Percentiles rank a stretch among this genome's conserved stretches.
Evolutionary conservation across 2,113 vertebrate species (phyloP).

Genomic region (Pelobates fuscus): DNA sequence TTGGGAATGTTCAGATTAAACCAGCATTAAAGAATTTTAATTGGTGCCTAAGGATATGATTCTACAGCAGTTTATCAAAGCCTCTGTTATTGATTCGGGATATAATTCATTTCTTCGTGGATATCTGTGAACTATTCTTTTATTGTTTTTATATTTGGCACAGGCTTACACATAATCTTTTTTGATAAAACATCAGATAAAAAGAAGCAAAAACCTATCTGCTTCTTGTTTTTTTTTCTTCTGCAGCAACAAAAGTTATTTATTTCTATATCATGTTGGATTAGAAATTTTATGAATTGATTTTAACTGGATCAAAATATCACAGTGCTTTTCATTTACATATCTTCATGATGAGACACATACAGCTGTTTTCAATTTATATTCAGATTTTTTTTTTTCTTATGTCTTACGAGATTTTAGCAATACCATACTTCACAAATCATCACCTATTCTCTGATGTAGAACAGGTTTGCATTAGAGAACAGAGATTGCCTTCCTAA

Average conservation of each 20-base stretch:
- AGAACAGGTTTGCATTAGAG: not conserved
- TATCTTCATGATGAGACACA: slow-evolving; percentile 24
- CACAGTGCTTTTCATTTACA: slow-evolving; percentile 27
- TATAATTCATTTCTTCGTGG: slow-evolving; percentile 48
- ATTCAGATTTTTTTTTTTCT: slow-evolving; percentile 28
- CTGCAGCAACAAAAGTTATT: slow-evolving; percentile 28
- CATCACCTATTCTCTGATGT: slow-evolving; percentile 19
- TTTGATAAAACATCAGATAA: slow-evolving; percentile 48
- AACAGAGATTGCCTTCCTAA: not conserved
- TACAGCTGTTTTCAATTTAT: slow-evolving; percentile 26
- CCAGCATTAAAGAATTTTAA: slow-evolving; percentile 42
- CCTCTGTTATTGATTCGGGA: slow-evolving; percentile 49
- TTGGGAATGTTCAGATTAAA: slow-evolving; percentile 42
- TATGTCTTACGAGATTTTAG: slow-evolving; percentile 9
- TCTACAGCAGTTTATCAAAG: slow-evolving; percentile 44
- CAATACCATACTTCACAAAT: slow-evolving; percentile 19
- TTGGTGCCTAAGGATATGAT: slow-evolving; percentile 46
- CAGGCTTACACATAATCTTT: slow-evolving; percentile 46
- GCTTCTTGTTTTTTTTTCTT: slow-evolving; percentile 8
- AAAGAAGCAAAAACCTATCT: slow-evolving; percentile 12
- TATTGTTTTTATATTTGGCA: slow-evolving; percentile 49
- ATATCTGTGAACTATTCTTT: slow-evolving; percentile 45
- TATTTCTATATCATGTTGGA: slow-evolving; percentile 29
- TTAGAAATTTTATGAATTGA: slow-evolving; percentile 47
- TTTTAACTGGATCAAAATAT: slow-evolving; percentile 31